Base-by-base conservation (phyloP, 2,888 invertebrate genomes). In the Cheilosia vernalis region DNA sequence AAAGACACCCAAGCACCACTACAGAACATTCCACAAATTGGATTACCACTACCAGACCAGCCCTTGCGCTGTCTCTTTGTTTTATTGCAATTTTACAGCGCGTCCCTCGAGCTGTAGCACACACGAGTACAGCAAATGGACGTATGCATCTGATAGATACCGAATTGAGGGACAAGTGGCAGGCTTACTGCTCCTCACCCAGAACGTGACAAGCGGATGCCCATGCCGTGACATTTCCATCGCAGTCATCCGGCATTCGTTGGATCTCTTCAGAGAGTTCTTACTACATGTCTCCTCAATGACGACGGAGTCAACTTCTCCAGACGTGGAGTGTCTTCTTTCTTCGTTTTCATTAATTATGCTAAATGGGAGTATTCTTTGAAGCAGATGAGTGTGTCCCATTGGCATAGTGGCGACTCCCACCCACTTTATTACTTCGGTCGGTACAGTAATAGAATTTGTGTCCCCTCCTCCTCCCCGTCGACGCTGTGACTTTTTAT, bases 11-110 rank as follows among this genome's bases (percentile, higher is more conserved):
- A 47, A 72, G 53, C 37, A 51, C 67, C 56, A 79, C 69, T 69
- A 49, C 13, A 79, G 37, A 58, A n/a, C 56, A 79, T 79, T 73
- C 24, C 63, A 73, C 51, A 79, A 83, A 84, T 84, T 79, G 73
- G 63, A 84, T 84, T 74, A 47, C 72, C 73, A 27, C 7, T 27
- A 27, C 6, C 27, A 27, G 27, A 27, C 6, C 27, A 79, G 63
- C 55, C 19, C 44, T 72, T 61, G 30, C 5, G 24, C 51, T 51
- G 51, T 27, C 5, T 24, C 21, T 24, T 21, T 6, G 21, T 24
- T 21, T 51, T 21, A 10, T 51, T 24, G 19, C 19, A 51, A 24
- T 19, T 10, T 47, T 19, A 5, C 13, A 10, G 3, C 15, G 24
- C 47, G 19, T 17, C 19, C 6, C 17, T 2, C 13, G 6, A 44